Evolutionary conservation across 2,797 vertebrate species (phyloP), one percentile per base, ranked within the genome.

Genomic region (Todus mexicanus): DNA sequence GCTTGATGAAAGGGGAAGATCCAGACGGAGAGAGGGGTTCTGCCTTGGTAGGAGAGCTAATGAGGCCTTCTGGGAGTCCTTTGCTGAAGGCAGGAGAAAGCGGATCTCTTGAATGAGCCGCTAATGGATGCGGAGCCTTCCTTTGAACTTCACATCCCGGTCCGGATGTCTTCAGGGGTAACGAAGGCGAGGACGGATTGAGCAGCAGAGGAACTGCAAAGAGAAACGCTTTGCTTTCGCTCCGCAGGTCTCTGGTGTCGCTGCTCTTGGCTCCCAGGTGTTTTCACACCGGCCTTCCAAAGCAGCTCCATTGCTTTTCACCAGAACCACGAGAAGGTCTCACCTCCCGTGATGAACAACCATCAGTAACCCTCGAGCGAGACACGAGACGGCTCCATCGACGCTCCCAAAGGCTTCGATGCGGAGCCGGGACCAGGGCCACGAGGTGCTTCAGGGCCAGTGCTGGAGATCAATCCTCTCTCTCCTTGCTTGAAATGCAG

Each of bases 341-440:
- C 3, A 1, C n/a, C 21, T 31, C 25, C 45, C 2, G 21, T 2
- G 18, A 10, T 3, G 23, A 70, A 9, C 38, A 12, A 5, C 35
- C 43, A 6, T 23, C 1, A 7, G 9, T 22, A 18, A 20, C 13
- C 10, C 12, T 29, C 9, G 42, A 12, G 50, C 1, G 27, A 71
- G 64, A 20, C 47, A 17, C 1, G 1, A 16, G 48, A 7, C 33
- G 7, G 38, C 68, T 43, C 61, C 11, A 60, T 22, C 0, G 2
- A 33, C 2, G 12, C 51, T 11, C 31, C 31, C 31, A 3, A 37
- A 18, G 57, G 50, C 64, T 66, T 47, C 7, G 6, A 5, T 2
- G 18, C 15, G 19, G 27, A 7, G 37, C 75, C 17, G 2, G 3
- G 57, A 20, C 40, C 29, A 5, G 0, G 45, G 53, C 56, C 37